phyloP scores from a whole-genome alignment of 2,113 vertebrate genomes.

The Lamprologus callipterus region DNA sequence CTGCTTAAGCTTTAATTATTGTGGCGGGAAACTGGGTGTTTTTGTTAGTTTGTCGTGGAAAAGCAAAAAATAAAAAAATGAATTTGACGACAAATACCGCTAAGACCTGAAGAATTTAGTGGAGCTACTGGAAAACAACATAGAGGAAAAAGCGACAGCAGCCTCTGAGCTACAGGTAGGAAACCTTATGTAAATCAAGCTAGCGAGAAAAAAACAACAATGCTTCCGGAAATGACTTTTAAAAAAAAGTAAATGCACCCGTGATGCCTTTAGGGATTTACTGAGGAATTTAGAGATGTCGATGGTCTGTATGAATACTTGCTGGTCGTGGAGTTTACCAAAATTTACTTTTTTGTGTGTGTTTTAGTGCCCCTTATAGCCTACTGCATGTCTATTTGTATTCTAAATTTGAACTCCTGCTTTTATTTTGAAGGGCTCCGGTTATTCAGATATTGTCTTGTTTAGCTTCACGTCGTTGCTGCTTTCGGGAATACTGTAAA shows the following conservation, averaged over 20 bases:
- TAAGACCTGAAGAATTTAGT: neutral
- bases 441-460: neutral
- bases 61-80: neutral
- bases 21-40: no score
- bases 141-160: neutral
- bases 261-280: neutral
- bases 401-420: neutral
- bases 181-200: neutral
- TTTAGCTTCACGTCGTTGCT: neutral
- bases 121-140: neutral
- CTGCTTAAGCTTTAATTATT: neutral
- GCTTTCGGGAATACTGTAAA: neutral
- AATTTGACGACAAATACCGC: neutral
- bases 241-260: neutral
- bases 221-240: neutral
- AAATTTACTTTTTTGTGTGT: neutral
- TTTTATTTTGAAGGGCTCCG: neutral
- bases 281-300: neutral
- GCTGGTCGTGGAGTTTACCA: neutral
- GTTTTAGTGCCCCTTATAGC: neutral
- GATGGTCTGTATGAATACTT: neutral
- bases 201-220: accelerated
- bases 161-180: constrained; percentile 48
- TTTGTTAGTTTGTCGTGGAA: neutral
- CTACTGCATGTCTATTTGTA: neutral